Conservation (phyloP, 2,888 invertebrate genomes). For the Sinotaia quadrata region DNA sequence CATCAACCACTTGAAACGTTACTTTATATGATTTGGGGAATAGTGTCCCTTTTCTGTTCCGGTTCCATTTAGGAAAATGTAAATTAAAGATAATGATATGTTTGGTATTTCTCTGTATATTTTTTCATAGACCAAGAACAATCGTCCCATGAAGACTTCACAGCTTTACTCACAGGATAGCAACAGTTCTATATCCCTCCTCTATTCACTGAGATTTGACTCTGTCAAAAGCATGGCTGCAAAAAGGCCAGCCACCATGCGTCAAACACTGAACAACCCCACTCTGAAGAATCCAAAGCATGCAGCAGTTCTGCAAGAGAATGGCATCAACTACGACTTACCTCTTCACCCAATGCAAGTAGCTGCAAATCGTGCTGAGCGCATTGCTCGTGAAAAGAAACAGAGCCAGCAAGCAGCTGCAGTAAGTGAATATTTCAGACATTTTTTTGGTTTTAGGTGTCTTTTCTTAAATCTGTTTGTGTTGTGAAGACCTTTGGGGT, state of each 20-base stretch:
- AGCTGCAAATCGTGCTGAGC: slow-evolving; percentile 80
- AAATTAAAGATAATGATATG: background rate
- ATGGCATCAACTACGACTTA: slow-evolving; percentile 87
- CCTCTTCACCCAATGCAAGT: slow-evolving; percentile 83
- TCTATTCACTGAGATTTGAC: slow-evolving; percentile 82
- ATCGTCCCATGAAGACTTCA: slow-evolving; percentile 82
- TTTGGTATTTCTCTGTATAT: background rate
- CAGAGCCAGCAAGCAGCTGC: slow-evolving; percentile 34
- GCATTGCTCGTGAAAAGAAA: slow-evolving; percentile 81
- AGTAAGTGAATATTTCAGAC: background rate
- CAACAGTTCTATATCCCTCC: slow-evolving; percentile 80
- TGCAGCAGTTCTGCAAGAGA: slow-evolving; percentile 85
- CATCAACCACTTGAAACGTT: no score
- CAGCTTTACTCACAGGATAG: slow-evolving; percentile 85
- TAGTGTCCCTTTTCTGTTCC: no score
- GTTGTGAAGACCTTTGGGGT: no score
- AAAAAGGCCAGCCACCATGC: slow-evolving; percentile 79
- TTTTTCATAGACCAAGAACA: slow-evolving; percentile 77
- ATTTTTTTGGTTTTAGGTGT: no score
- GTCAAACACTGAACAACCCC: slow-evolving; percentile 83
- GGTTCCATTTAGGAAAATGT: background rate
- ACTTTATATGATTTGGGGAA: no score
- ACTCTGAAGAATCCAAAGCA: slow-evolving; percentile 84
- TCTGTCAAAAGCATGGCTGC: slow-evolving; percentile 81
- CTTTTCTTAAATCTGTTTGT: no score